Percentiles rank a stretch among this genome's conserved stretches.
phyloP scores from a whole-genome alignment of 1,140 invertebrate species.

The Glossosoma conforme region DNA sequence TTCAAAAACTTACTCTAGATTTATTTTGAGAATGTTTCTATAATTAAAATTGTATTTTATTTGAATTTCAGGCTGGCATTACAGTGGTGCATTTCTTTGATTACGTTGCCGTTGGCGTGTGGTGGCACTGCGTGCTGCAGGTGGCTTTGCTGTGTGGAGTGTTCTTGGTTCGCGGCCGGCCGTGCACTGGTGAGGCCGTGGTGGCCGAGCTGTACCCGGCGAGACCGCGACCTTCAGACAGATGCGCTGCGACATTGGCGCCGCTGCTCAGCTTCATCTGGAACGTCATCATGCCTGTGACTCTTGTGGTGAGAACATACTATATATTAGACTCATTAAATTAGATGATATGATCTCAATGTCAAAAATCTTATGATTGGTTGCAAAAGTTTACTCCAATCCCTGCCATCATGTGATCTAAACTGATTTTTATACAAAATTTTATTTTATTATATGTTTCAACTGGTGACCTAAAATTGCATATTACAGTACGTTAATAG shows the following conservation, averaged over 20 bases:
- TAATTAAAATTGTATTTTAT: slow-evolving; percentile 11
- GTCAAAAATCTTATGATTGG: too few species aligned
- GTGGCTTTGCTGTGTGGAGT: slow-evolving; percentile 71
- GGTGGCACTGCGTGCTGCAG: slow-evolving; percentile 82
- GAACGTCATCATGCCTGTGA: slow-evolving; percentile 79
- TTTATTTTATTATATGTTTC: too few species aligned
- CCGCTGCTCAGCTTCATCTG: slow-evolving; percentile 75
- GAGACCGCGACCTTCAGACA: slow-evolving; percentile 46
- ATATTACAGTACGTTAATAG: too few species aligned
- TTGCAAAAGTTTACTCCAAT: too few species aligned
- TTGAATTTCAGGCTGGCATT: slow-evolving; percentile 66
- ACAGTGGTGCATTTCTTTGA: slow-evolving; percentile 81
- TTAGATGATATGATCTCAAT: slow-evolving; percentile 3
- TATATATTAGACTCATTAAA: slow-evolving; percentile 9
- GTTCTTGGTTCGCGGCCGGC: slow-evolving; percentile 76
- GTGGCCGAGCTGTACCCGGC: slow-evolving; percentile 58
- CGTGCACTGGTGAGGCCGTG: slow-evolving; percentile 77
- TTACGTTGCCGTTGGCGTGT: slow-evolving; percentile 72
- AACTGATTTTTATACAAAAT: too few species aligned
- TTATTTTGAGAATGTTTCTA: too few species aligned
- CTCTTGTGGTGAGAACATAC: slow-evolving; percentile 59
- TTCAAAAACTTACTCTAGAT: too few species aligned
- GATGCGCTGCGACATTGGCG: slow-evolving; percentile 50
- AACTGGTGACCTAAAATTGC: too few species aligned
- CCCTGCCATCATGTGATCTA: too few species aligned